These are phyloP conservation scores for Adineta ricciae DNA, from an alignment of 2,888 invertebrate species.

Conservation along the genomic window DNA sequence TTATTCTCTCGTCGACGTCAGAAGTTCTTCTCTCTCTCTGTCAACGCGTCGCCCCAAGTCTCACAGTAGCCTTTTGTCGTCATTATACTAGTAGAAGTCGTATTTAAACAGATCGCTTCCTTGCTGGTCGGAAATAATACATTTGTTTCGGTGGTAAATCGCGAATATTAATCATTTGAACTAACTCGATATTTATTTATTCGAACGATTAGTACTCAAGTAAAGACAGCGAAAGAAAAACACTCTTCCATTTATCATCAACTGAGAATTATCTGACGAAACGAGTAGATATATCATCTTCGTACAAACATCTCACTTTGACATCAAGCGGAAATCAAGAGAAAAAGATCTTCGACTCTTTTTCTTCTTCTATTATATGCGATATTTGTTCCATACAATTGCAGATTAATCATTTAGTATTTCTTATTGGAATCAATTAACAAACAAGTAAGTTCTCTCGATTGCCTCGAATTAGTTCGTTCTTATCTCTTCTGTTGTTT, in stretches of 20 bases:
- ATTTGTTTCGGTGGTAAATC: not conserved
- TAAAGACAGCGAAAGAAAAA: not conserved
- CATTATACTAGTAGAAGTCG: not conserved
- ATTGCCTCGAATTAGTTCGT: no score
- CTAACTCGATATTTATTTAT: not conserved
- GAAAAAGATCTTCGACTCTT: not conserved
- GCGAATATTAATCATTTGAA: not conserved
- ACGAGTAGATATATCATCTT: not conserved
- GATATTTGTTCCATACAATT: not conserved
- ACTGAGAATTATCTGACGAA: not conserved
- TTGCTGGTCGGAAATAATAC: not conserved
- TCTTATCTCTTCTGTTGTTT: no score
- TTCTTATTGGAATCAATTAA: not conserved
- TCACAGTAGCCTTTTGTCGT: not conserved
- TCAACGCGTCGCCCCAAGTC: not conserved
- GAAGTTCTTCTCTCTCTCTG: not conserved
- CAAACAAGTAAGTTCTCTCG: not conserved
- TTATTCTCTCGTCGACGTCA: not conserved
- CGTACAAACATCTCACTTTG: not conserved
- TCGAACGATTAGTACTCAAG: not conserved
- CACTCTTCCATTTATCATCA: not conserved
- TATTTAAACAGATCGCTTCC: not conserved
- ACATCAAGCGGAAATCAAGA: not conserved
- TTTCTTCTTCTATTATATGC: not conserved
- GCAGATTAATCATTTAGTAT: not conserved